Evolutionary conservation across 2,797 vertebrate genomes (phyloP).

Genomic region (Catamblyrhynchus diadema): DNA sequence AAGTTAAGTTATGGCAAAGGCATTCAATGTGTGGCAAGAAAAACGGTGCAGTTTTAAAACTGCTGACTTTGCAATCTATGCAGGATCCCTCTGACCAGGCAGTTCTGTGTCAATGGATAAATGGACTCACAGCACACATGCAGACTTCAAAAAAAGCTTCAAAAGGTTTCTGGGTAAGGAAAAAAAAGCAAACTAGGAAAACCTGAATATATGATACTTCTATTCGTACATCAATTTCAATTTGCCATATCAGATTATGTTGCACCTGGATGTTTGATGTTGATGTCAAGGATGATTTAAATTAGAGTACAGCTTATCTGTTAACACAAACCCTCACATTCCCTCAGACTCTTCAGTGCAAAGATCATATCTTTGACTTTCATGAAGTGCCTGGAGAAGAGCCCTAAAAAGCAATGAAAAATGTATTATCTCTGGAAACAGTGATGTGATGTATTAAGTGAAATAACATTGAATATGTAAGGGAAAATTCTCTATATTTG

Average conservation of each 20-base stretch:
- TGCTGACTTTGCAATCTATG: not conserved
- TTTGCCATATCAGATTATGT: conserved; percentile 11
- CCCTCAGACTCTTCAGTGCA: not conserved
- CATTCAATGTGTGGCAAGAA: not conserved
- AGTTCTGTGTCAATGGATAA: not conserved
- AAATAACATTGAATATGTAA: not conserved
- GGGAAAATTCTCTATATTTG: not conserved
- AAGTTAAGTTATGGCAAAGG: not conserved
- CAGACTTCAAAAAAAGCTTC: not conserved
- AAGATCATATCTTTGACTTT: not conserved
- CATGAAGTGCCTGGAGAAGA: not conserved
- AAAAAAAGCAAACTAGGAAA: not conserved
- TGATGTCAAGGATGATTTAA: conserved; percentile 26
- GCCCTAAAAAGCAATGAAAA: not conserved
- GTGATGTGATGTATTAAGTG: not conserved
- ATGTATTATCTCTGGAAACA: not conserved
- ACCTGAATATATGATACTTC: not conserved
- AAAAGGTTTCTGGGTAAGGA: not conserved
- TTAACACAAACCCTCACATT: not conserved
- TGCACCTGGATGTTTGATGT: conserved; percentile 37
- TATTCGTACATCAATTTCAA: not conserved
- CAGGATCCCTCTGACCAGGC: not conserved
- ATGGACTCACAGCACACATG: not conserved
- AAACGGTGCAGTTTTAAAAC: not conserved
- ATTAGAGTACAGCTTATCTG: not conserved